Percentiles rank a stretch among this genome's conserved stretches.
phyloP scores from a whole-genome alignment of 2,797 vertebrate genomes.

The Cyprinella venusta region DNA sequence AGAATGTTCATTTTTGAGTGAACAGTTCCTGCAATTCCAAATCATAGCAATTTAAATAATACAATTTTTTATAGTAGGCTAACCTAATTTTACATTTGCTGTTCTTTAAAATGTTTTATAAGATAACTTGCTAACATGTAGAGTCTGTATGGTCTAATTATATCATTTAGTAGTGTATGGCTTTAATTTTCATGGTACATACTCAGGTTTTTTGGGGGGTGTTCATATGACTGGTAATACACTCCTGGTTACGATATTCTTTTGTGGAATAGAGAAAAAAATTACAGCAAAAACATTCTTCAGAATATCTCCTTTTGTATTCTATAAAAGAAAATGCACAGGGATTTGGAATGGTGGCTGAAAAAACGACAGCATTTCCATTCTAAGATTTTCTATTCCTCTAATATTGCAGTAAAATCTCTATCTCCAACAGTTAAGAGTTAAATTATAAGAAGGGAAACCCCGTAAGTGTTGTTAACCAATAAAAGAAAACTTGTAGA shows the following conservation, averaged over 20 bases:
- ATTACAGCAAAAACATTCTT: not conserved
- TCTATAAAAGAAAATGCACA: not conserved
- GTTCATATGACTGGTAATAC: not conserved
- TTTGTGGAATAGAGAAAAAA: not conserved
- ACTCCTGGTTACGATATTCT: not conserved
- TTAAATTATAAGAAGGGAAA: not conserved
- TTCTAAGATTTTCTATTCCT: not conserved
- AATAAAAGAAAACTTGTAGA: conserved; percentile 35
- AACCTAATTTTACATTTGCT: not conserved
- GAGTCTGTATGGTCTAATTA: not conserved
- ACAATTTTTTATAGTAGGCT: not conserved
- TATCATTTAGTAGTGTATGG: too few species aligned
- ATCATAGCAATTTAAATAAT: not conserved
- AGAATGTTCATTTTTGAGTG: not conserved
- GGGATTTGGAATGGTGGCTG: not conserved
- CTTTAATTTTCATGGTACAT: not conserved
- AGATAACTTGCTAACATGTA: not conserved
- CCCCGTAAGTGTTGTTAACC: not conserved
- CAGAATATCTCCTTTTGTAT: not conserved
- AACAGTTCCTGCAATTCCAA: not conserved
- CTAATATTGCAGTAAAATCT: not conserved
- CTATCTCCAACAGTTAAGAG: not conserved
- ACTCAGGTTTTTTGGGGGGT: too few species aligned
- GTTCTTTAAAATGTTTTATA: not conserved
- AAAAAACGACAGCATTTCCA: not conserved